Evolutionary conservation across 2,888 invertebrate genomes (phyloP).

Genomic region (Ecdyonurus torrentis): DNA sequence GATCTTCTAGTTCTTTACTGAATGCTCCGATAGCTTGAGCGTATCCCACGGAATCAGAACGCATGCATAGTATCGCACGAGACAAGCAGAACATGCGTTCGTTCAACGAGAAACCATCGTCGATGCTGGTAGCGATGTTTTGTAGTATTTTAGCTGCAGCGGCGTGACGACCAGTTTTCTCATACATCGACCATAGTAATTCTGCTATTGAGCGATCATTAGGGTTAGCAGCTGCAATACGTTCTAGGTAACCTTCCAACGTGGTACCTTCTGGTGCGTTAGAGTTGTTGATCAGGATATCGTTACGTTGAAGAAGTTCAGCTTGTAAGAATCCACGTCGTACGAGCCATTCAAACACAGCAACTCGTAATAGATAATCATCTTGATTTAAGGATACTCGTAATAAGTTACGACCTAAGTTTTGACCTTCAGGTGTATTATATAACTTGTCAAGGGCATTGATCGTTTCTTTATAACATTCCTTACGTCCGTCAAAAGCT

Average conservation of each 20-base stretch:
- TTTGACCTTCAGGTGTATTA: background rate
- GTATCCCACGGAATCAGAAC: constrained; percentile 63
- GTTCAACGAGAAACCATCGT: constrained; percentile 47
- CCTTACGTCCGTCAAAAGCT: constrained; percentile 42
- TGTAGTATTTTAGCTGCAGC: constrained; percentile 84
- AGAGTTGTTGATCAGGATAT: background rate
- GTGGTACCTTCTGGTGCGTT: constrained; percentile 24
- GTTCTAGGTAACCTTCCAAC: constrained; percentile 26
- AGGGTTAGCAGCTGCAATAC: constrained; percentile 32
- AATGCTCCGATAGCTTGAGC: constrained; percentile 58
- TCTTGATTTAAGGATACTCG: constrained; percentile 29
- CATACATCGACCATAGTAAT: constrained; percentile 91
- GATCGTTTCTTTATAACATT: constrained; percentile 76
- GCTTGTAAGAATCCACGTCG: constrained; percentile 46
- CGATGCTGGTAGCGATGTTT: constrained; percentile 60
- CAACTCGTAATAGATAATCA: constrained; percentile 81
- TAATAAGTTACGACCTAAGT: constrained; percentile 20
- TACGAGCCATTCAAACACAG: constrained; percentile 87
- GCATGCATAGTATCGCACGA: constrained; percentile 87
- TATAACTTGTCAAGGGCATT: constrained; percentile 55
- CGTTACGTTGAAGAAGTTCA: constrained; percentile 31
- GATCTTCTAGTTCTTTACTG: constrained; percentile 79
- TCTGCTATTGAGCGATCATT: constrained; percentile 49
- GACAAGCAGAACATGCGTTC: constrained; percentile 83
- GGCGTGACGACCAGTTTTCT: constrained; percentile 77